Percentiles rank a stretch among this genome's conserved stretches.
Evolutionary conservation across 2,888 invertebrate genomes (phyloP).

Genomic region (Steinernema carpocapsae): DNA sequence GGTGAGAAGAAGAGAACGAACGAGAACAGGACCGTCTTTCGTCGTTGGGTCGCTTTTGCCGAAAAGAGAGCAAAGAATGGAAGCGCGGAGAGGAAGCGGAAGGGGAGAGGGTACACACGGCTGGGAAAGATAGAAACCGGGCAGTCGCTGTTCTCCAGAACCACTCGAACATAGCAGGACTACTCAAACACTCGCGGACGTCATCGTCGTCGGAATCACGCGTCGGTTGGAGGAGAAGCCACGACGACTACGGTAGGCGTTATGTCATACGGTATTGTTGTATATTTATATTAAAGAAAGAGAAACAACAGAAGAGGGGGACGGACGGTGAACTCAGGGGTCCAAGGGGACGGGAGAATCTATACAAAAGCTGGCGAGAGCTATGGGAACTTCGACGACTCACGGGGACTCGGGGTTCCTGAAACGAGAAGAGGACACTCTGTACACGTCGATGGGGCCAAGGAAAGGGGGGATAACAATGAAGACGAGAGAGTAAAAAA

Average conservation of each 20-base stretch:
- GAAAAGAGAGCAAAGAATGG: conserved; percentile 6
- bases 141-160: conserved; percentile 32
- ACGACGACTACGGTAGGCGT: conserved; percentile 21
- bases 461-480: conserved; percentile 11
- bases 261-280: conserved; percentile 25
- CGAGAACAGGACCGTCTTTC: conserved; percentile 35
- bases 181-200: conserved; percentile 24
- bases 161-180: conserved; percentile 20
- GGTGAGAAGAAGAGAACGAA: conserved; percentile 6
- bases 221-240: conserved; percentile 18
- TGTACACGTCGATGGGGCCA: conserved; percentile 34
- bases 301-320: conserved; percentile 12
- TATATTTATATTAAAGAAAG: conserved; percentile 32
- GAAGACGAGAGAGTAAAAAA: background rate
- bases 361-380: conserved; percentile 35
- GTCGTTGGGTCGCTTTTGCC: conserved; percentile 24
- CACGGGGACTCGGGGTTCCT: conserved; percentile 21
- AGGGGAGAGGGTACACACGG: background rate
- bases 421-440: conserved; percentile 28
- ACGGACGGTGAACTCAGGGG: background rate
- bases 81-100: background rate
- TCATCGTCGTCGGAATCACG: conserved; percentile 21
- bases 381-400: conserved; percentile 33
- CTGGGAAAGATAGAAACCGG: conserved; percentile 15
- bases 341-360: background rate